Base-by-base conservation (phyloP, 2,888 invertebrate genomes). In the Dryobotodes eremita region DNA sequence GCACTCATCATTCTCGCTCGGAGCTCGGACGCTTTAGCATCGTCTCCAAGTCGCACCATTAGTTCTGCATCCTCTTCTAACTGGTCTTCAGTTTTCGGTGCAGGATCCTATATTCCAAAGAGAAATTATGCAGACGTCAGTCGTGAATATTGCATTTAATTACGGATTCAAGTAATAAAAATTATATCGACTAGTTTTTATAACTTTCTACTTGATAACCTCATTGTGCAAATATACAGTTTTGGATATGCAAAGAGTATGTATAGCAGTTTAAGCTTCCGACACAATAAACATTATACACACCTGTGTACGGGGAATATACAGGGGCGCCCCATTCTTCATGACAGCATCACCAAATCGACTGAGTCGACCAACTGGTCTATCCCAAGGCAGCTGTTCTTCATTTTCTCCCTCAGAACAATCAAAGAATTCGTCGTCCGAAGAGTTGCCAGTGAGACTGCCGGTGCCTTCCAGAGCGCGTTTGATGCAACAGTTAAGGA, bases 61-160 rank as follows among this genome's bases (percentile, higher is more conserved):
- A 99, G 98, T 93, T 99, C 98, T 0, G 99, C 98, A 93, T 99
- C 99, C 92, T 99, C 99, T 92, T 99, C 99, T 80, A 99, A 95
- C 94, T 99, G 98, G 95, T 99, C 99, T 94, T 99, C 99, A 1
- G 99, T 99, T 97, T 99, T 99, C 20, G 99, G 99, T 8, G 99
- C 98, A 0, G 99, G 98, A 91, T 99, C 99, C 97, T 99, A 97
- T 20, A 73, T 75, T 77, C 50, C 57, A 80, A 84, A 80, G n/a
- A 83, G 53, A 83, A 76, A 77, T 85, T 82, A 86, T 75, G 69
- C 79, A 83, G 80, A 84, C 75, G 26, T 75, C 42, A 64, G 72
- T 69, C 46, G 46, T 82, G 15, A 62, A 77, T 76, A 81, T 80
- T 48, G 36, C 55, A 78, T 73, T 73, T 17, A 64, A 74, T 48